Evolutionary conservation across 2,113 vertebrate genomes (phyloP).

Genomic region (Tichodroma muraria): DNA sequence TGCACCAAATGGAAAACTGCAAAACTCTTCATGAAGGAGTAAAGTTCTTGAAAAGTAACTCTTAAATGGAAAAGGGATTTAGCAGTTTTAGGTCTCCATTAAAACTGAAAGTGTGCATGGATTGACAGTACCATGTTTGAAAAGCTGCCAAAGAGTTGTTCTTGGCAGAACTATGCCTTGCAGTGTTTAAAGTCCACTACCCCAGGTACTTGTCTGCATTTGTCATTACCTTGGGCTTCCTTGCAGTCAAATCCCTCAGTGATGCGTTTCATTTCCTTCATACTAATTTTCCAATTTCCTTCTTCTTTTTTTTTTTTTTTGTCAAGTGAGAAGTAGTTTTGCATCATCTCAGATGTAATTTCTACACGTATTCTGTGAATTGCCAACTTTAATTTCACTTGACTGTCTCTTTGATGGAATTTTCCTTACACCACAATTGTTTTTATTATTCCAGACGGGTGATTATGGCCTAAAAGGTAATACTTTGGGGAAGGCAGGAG

Average conservation of each 20-base stretch:
- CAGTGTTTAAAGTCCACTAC: background rate
- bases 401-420: background rate
- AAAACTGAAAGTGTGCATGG: background rate
- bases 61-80: constrained; percentile 4
- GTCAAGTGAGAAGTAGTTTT: background rate
- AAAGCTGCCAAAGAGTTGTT: background rate
- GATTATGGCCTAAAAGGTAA: background rate
- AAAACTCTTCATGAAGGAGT: background rate
- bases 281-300: constrained; percentile 9
- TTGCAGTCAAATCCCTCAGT: background rate
- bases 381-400: constrained; percentile 20
- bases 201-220: background rate
- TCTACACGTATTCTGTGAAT: background rate
- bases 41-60: constrained; percentile 15
- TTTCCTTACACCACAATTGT: background rate
- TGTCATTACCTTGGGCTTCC: constrained; percentile 14
- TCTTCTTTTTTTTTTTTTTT: background rate
- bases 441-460: constrained; percentile 18
- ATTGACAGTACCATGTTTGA: background rate
- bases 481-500: background rate
- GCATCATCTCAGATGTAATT: background rate
- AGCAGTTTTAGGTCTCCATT: background rate
- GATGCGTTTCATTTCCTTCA: background rate
- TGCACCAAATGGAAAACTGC: constrained; percentile 13
- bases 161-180: background rate